Evolutionary conservation across 1,140 invertebrate species (phyloP).

Genomic region (Hesperophylax magnus): DNA sequence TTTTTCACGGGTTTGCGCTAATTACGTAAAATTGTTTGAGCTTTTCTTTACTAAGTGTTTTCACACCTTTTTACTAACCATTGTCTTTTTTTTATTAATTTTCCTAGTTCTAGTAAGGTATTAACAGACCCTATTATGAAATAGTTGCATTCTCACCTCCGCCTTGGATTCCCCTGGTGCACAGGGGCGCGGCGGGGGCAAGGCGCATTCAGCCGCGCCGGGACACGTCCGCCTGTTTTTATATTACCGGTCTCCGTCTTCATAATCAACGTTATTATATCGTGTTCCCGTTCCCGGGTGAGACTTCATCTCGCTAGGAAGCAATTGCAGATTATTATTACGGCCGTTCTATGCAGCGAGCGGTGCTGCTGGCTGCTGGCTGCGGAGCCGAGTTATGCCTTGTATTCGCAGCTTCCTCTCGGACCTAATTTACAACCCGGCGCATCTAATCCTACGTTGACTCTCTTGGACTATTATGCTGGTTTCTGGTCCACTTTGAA

Average conservation of each 20-base stretch:
- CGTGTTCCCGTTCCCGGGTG: slow-evolving; percentile 14
- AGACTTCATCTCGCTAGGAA: slow-evolving; percentile 37
- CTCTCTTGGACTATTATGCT: too few species aligned
- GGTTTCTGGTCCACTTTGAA: too few species aligned
- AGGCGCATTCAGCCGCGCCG: slow-evolving; percentile 1
- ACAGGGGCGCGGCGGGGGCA: background rate
- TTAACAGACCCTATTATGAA: too few species aligned
- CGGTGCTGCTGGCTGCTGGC: background rate
- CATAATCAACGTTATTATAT: slow-evolving; percentile 37
- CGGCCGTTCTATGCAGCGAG: slow-evolving; percentile 9
- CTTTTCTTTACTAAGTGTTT: too few species aligned
- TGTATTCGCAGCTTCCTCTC: slow-evolving; percentile 11
- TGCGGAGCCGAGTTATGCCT: too few species aligned
- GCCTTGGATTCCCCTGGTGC: too few species aligned
- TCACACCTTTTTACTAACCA: too few species aligned
- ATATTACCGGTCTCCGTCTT: slow-evolving; percentile 42
- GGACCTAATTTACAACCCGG: slow-evolving; percentile 22
- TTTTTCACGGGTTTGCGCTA: too few species aligned
- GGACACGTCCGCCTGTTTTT: slow-evolving; percentile 37
- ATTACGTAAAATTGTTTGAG: too few species aligned
- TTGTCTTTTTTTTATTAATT: too few species aligned
- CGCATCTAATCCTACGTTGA: slow-evolving; percentile 3
- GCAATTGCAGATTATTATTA: slow-evolving; percentile 36
- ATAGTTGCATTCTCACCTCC: too few species aligned
- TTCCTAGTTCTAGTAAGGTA: too few species aligned